Conservation (phyloP, 2,113 vertebrate genomes). For the Lophotis ruficrista region DNA sequence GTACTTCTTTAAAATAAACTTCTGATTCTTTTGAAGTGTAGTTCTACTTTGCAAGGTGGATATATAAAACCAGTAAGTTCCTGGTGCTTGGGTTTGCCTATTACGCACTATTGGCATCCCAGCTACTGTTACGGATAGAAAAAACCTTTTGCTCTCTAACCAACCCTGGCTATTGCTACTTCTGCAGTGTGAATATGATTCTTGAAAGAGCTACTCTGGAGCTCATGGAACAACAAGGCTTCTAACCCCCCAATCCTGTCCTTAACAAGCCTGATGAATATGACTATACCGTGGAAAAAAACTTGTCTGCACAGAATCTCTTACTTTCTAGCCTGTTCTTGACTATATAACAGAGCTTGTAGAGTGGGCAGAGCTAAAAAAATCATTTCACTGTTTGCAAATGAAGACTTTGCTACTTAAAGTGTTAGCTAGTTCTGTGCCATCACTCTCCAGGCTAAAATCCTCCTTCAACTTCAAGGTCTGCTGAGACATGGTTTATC, state of each 20-base stretch:
- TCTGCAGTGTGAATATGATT: not conserved
- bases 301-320: not conserved
- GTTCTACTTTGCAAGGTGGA: not conserved
- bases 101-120: rapidly evolving
- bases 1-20: not conserved
- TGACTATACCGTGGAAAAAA: not conserved
- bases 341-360: rapidly evolving
- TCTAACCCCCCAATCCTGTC: not conserved
- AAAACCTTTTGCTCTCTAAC: not conserved
- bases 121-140: not conserved
- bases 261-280: not conserved
- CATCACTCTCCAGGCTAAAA: not conserved
- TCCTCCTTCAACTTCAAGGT: not conserved
- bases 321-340: not conserved
- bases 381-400: not conserved
- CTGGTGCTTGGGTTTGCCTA: not conserved
- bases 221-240: not conserved
- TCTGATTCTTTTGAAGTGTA: not conserved
- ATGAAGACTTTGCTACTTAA: not conserved
- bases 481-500: not conserved
- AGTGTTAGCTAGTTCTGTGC: not conserved
- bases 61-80: not conserved
- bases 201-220: not conserved
- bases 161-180: not conserved
- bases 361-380: not conserved